A percentile compares a stretch with the other conserved stretches of the same genome.
Evolutionary conservation across 2,113 vertebrate species (phyloP).

Genomic region (Columba janthina): DNA sequence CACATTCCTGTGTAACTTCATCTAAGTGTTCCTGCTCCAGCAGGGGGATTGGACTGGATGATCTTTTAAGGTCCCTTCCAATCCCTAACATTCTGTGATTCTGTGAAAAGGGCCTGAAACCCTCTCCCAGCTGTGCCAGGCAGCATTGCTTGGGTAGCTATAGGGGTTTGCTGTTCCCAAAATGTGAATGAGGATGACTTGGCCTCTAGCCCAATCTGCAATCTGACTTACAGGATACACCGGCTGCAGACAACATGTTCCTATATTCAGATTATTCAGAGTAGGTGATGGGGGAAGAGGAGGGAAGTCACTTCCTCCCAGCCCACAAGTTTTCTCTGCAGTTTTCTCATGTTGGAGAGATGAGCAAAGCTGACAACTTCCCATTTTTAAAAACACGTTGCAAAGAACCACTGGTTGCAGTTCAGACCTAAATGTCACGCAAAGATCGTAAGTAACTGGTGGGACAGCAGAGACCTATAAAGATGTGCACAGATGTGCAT

Average conservation of each 20-base stretch:
- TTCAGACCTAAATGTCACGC: neutral
- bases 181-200: accelerated
- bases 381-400: accelerated
- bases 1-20: too few relatives aligned
- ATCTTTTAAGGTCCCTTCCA: too few relatives aligned
- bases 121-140: neutral
- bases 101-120: neutral
- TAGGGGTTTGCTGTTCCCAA: neutral
- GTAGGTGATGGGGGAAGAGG: neutral
- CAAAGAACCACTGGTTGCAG: neutral
- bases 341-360: neutral
- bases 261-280: neutral
- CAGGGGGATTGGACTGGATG: too few relatives aligned
- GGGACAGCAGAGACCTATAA: neutral
- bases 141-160: neutral
- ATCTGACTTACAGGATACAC: accelerated
- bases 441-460: neutral
- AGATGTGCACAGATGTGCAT: accelerated
- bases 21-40: too few relatives aligned
- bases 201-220: neutral
- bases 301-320: neutral
- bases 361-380: neutral
- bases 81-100: too few relatives aligned
- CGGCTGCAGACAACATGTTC: accelerated
- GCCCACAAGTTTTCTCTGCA: neutral